A percentile compares a stretch with the other conserved stretches of the same genome.
phyloP scores from a whole-genome alignment of 1,140 invertebrate genomes.

The Holcopasites calliopsidis region DNA sequence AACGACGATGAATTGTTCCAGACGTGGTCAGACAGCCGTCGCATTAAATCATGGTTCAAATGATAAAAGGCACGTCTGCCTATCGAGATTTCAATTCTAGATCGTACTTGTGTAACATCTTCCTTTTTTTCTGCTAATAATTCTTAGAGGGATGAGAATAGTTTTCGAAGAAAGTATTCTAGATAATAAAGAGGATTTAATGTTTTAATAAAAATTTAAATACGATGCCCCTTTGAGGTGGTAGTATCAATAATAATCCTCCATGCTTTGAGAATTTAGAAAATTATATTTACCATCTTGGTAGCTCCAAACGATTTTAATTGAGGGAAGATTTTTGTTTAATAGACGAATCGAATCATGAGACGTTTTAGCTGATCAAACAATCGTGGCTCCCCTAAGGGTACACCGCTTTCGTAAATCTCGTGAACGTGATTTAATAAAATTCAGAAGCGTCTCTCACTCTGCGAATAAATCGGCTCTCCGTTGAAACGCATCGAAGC shows the following conservation, averaged over 20 bases:
- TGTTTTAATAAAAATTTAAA: too few species aligned
- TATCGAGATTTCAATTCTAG: background rate
- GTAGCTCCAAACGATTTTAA: too few species aligned
- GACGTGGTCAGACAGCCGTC: background rate
- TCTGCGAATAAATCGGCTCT: slow-evolving; percentile 35
- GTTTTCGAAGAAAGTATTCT: too few species aligned
- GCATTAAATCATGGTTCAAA: background rate
- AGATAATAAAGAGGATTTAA: too few species aligned
- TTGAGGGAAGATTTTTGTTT: too few species aligned
- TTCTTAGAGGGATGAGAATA: too few species aligned
- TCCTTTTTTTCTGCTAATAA: background rate
- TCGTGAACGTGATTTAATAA: slow-evolving; percentile 44
- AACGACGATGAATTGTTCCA: background rate
- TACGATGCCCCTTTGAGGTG: too few species aligned
- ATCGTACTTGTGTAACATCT: background rate
- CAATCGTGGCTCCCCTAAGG: background rate
- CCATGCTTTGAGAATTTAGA: too few species aligned
- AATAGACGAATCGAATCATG: too few species aligned
- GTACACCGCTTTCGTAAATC: slow-evolving; percentile 3
- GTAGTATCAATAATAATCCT: too few species aligned
- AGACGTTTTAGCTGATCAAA: slow-evolving; percentile 37
- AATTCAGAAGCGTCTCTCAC: slow-evolving; percentile 42
- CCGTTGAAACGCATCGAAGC: background rate
- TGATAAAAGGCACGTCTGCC: background rate
- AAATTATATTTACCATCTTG: too few species aligned